phyloP scores from a whole-genome alignment of 2,888 invertebrate species.

The Margaritifera margaritifera region DNA sequence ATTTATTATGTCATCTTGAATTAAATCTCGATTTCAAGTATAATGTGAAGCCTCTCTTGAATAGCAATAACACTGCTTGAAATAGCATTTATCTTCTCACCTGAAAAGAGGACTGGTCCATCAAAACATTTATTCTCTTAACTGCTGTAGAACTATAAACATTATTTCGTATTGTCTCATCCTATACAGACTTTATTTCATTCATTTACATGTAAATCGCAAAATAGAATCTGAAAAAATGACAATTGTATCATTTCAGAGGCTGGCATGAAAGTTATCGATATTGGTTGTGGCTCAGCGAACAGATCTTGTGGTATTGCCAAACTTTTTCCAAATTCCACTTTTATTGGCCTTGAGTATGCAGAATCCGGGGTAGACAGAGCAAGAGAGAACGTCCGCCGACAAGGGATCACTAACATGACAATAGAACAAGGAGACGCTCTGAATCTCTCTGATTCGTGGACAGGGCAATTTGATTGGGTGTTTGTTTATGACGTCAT shows the following conservation, averaged over 20 bases:
- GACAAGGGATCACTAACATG: conserved; percentile 12
- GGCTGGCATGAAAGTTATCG: conserved; percentile 23
- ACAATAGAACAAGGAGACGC: conserved; percentile 23
- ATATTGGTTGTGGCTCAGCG: conserved; percentile 25
- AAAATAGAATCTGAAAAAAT: no score
- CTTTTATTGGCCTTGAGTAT: conserved; percentile 21
- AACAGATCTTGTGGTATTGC: conserved; percentile 20
- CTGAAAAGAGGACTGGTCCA: no score
- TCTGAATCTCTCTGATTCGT: conserved; percentile 15
- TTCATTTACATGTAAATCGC: no score
- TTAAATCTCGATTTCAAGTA: no score
- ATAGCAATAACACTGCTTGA: no score
- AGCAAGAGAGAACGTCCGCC: conserved; percentile 9
- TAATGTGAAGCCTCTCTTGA: no score
- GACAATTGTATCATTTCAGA: not conserved
- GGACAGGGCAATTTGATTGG: conserved; percentile 18
- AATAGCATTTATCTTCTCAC: no score
- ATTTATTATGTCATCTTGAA: no score
- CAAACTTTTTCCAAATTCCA: conserved; percentile 27
- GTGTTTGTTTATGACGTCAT: conserved; percentile 23
- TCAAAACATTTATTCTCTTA: no score
- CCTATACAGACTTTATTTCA: no score
- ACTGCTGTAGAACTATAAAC: no score
- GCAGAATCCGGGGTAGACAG: conserved; percentile 8
- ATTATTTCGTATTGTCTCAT: no score